A percentile compares a stretch with the other conserved stretches of the same genome.
phyloP scores from a whole-genome alignment of 2,113 vertebrate species.

The Cygnus buccinator region DNA sequence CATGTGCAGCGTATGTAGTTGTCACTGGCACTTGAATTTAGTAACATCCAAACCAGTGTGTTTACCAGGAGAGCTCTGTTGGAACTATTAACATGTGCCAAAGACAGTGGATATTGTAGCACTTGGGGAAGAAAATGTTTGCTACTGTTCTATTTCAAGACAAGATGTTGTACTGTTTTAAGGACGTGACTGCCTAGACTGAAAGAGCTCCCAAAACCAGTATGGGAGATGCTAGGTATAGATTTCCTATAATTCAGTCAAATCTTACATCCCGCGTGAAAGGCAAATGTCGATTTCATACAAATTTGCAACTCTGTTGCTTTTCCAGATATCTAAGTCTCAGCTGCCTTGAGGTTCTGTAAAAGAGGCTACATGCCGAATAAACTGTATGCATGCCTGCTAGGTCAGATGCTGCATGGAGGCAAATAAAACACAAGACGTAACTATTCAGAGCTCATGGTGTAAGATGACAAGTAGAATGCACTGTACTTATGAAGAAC shows the following conservation, averaged over 20 bases:
- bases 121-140: not conserved
- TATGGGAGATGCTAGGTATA: not conserved
- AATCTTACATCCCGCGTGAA: not conserved
- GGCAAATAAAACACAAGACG: not conserved
- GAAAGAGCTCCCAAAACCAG: not conserved
- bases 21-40: slow-evolving; percentile 30
- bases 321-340: not conserved
- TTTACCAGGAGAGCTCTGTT: not conserved
- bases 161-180: not conserved
- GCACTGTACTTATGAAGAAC: not conserved
- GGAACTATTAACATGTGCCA: not conserved
- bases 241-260: not conserved
- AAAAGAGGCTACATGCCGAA: not conserved
- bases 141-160: not conserved
- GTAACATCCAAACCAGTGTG: not conserved
- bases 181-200: not conserved
- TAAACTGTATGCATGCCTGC: not conserved
- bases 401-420: not conserved
- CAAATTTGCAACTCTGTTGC: not conserved
- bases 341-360: not conserved
- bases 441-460: not conserved
- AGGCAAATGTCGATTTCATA: not conserved
- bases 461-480: not conserved
- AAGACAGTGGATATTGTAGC: not conserved
- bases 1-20: not conserved